Percentiles rank a stretch among this genome's conserved stretches.
Conservation (phyloP, 2,888 invertebrate genomes). For the Amorpha juglandis region DNA sequence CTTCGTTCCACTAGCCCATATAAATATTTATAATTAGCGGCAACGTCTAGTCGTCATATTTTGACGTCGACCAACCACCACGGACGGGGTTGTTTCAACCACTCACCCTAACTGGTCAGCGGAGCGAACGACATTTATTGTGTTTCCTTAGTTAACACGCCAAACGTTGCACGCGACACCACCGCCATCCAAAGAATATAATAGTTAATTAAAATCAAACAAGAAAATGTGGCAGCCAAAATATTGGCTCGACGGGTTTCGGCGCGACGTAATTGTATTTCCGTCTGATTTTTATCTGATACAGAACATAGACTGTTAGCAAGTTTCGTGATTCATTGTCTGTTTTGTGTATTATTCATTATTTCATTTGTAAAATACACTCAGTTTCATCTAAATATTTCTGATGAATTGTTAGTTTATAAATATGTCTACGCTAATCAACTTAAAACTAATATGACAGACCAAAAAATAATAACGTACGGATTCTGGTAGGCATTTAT, state of each 20-base stretch:
- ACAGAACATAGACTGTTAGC: slow-evolving; percentile 1
- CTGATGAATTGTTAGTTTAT: background rate
- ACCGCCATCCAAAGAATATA: slow-evolving; percentile 4
- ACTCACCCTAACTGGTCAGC: slow-evolving; percentile 34
- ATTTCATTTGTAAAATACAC: background rate
- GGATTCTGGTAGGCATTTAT: background rate
- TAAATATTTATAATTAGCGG: slow-evolving; percentile 20
- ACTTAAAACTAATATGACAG: too few relatives aligned
- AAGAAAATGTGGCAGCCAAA: slow-evolving; percentile 5
- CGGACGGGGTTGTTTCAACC: slow-evolving; percentile 31
- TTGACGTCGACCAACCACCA: slow-evolving; percentile 41
- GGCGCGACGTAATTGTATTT: slow-evolving; percentile 16
- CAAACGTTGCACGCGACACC: slow-evolving; percentile 41
- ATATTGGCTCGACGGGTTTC: background rate
- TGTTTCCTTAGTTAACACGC: slow-evolving; percentile 45
- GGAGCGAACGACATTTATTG: slow-evolving; percentile 39
- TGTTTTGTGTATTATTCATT: background rate
- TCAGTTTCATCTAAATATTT: background rate
- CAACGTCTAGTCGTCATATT: slow-evolving; percentile 28
- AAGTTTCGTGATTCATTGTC: slow-evolving; percentile 5
- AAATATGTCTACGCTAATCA: background rate
- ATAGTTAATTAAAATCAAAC: slow-evolving; percentile 23
- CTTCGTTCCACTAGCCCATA: slow-evolving; percentile 11
- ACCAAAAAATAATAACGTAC: background rate
- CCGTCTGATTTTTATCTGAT: slow-evolving; percentile 19